A percentile compares a stretch with the other conserved stretches of the same genome.
Evolutionary conservation across 2,888 invertebrate genomes (phyloP).

Genomic region (Zygaena filipendulae): DNA sequence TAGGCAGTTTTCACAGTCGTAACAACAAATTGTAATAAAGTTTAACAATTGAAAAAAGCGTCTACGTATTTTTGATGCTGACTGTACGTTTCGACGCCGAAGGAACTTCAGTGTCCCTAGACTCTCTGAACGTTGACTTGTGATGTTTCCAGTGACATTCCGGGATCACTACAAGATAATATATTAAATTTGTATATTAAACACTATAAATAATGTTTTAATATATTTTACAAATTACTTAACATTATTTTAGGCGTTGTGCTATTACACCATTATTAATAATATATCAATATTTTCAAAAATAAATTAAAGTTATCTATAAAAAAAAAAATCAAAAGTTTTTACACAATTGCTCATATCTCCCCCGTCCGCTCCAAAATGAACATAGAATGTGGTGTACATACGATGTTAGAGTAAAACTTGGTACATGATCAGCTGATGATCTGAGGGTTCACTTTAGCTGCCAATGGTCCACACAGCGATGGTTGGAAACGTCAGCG

Average conservation of each 20-base stretch:
- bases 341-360: conserved; percentile 50
- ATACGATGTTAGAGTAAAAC: conserved; percentile 15
- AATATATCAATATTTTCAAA: no score
- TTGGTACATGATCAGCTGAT: conserved; percentile 16
- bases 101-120: no score
- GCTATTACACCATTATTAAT: no score
- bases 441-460: conserved; percentile 18
- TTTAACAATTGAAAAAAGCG: no score
- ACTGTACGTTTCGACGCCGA: no score
- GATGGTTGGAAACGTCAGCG: no score
- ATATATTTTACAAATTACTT: conserved; percentile 61
- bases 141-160: conserved; percentile 37
- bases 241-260: conserved; percentile 63
- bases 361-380: conserved; percentile 24
- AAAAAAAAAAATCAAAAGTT: no score
- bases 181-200: conserved; percentile 46
- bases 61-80: no score
- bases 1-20: no score
- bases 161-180: conserved; percentile 27
- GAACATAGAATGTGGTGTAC: conserved; percentile 23
- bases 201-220: conserved; percentile 48
- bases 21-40: no score
- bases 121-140: conserved; percentile 21
- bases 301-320: conserved; percentile 60
- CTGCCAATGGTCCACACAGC: conserved; percentile 15